Base-by-base conservation (phyloP, 2,888 invertebrate genomes). In the Hypomecis punctinalis region DNA sequence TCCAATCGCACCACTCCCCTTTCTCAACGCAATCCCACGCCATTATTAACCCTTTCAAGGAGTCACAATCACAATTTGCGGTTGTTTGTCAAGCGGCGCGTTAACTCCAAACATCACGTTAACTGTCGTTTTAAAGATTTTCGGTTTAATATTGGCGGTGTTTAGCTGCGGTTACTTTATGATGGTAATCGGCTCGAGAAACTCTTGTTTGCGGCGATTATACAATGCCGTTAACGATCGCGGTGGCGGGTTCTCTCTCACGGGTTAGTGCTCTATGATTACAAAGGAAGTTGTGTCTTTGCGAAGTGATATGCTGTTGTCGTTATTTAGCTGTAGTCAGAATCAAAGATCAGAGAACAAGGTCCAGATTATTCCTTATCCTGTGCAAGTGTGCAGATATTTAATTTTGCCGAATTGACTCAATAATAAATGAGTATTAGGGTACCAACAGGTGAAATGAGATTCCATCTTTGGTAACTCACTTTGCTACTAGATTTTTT, bases 21-120 rank as follows among this genome's bases (percentile, higher is more conserved):
- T 71, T 73, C 79, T 74, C 76, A 73, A 69, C 84, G 86, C 86
- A 87, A 86, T 88, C 88, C 85, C 85, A 86, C 88, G 85, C 84
- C 85, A 90, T 89, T 91, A 92, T 91, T 90, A 92, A 91, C 90
- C 91, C 91, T 88, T 92, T 90, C 89, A 91, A 83, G 84, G 83
- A 84, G 82, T 83, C 84, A 87, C 87, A 91, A 90, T 91, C 82
- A 84, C 89, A 90, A 89, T 90, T 90, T 92, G 91, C 82, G 93
- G 92, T 90, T 89, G 83, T 90, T 90, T 89, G 91, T 69, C 70
- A 72, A 66, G 69, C 66, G 67, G 66, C 36, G 51, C 65, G 60
- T 63, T 61, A 63, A 53, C 47, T 64, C 57, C 33, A 60, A 70
- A 69, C 69, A 70, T 70, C 67, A 67, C 69, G 67, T 68, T 70